Evolutionary conservation across 2,113 vertebrate genomes (phyloP).

Genomic region (Tapirus terrestris): DNA sequence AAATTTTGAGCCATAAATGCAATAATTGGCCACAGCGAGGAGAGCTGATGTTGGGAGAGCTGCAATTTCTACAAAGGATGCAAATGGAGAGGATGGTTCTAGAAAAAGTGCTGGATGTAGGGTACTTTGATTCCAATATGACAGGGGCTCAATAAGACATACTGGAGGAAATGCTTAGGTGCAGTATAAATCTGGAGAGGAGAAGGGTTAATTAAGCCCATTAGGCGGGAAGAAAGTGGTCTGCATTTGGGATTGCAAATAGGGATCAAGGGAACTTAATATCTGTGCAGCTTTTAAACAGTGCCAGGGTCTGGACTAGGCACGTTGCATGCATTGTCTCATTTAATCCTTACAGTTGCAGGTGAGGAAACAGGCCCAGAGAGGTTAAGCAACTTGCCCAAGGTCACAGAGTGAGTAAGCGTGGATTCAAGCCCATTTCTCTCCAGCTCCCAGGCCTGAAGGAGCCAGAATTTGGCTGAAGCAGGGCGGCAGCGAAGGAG

Average conservation of each 20-base stretch:
- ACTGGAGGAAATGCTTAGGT: not conserved
- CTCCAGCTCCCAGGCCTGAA: not conserved
- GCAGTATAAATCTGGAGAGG: not conserved
- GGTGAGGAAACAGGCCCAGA: not conserved
- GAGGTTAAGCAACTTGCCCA: not conserved
- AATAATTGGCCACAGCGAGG: not conserved
- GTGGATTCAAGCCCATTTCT: not conserved
- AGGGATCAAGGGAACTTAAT: not conserved
- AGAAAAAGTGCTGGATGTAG: not conserved
- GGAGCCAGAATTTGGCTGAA: not conserved
- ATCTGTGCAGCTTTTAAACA: not conserved
- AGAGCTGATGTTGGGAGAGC: not conserved
- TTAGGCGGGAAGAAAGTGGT: not conserved
- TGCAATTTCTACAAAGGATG: not conserved
- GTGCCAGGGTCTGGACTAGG: not conserved
- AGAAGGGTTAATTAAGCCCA: not conserved
- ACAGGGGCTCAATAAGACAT: not conserved
- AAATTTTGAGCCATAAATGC: not conserved
- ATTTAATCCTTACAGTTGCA: not conserved
- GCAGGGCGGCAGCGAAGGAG: not conserved
- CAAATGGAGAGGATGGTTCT: not conserved
- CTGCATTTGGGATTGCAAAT: not conserved
- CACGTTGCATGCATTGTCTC: not conserved
- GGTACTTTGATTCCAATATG: not conserved
- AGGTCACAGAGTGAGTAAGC: not conserved